phyloP scores from a whole-genome alignment of 1,140 invertebrate species.

The Delia radicum region DNA sequence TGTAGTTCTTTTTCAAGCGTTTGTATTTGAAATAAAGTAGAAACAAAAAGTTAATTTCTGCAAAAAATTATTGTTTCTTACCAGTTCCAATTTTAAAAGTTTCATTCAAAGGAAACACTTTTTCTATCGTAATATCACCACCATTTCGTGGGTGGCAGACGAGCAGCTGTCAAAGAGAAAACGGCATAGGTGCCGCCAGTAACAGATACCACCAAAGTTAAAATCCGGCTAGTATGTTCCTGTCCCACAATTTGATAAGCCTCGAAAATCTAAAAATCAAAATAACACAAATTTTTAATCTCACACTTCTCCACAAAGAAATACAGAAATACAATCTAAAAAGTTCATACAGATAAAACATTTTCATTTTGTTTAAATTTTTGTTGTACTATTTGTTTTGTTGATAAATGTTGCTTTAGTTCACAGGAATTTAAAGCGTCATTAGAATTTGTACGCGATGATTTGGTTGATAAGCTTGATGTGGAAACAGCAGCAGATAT shows the following conservation, averaged over 20 bases:
- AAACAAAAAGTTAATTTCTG: too few species aligned
- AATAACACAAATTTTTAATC: neutral
- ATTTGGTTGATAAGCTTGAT: neutral
- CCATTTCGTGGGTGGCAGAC: constrained; percentile 61
- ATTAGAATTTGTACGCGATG: neutral
- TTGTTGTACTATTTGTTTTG: constrained; percentile 42
- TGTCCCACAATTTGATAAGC: constrained; percentile 52
- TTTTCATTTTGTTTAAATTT: constrained; percentile 49
- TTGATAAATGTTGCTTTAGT: neutral
- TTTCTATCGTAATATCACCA: constrained; percentile 67
- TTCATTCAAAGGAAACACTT: constrained; percentile 67
- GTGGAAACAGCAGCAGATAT: constrained; percentile 27
- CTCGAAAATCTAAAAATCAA: constrained; percentile 44
- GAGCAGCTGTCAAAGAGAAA: constrained; percentile 64
- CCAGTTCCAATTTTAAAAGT: constrained; percentile 68
- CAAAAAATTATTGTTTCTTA: too few species aligned
- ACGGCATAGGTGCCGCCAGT: constrained; percentile 62
- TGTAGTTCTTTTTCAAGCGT: too few species aligned
- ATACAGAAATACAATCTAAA: neutral
- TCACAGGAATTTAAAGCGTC: neutral
- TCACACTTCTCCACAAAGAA: neutral
- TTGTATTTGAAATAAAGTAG: too few species aligned
- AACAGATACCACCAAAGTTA: constrained; percentile 69
- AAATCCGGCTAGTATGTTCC: constrained; percentile 56
- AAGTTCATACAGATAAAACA: constrained; percentile 40